Conservation (phyloP, 1,140 invertebrate species). For the Paralvinella palmiformis region DNA sequence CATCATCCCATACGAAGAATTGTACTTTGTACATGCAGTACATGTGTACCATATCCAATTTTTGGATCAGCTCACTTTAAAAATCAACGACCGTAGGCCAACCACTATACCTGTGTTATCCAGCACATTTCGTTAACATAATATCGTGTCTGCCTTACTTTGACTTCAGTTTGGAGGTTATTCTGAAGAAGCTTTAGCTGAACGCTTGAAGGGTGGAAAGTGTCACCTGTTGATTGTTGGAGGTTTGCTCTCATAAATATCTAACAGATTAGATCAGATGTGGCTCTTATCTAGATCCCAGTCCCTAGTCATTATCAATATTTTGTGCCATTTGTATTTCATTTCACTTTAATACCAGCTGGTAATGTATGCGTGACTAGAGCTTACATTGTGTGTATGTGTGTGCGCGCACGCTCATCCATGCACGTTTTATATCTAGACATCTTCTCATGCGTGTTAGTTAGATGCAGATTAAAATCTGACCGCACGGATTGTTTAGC, state of each 20-base stretch:
- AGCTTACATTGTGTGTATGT: not conserved
- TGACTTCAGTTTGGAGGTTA: slow-evolving; percentile 63
- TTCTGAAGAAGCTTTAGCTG: slow-evolving; percentile 8
- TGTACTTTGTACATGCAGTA: not conserved
- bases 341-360: not conserved
- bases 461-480: too few relatives aligned
- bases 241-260: not conserved
- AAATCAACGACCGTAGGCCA: not conserved
- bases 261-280: not conserved
- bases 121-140: not conserved
- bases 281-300: not conserved
- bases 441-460: too few relatives aligned
- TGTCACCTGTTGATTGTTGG: not conserved
- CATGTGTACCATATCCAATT: not conserved
- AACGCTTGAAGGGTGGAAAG: slow-evolving; percentile 8
- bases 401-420: too few relatives aligned
- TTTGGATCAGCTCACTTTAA: not conserved
- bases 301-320: not conserved
- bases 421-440: too few relatives aligned
- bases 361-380: too few relatives aligned
- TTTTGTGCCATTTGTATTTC: not conserved
- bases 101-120: not conserved
- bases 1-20: not conserved
- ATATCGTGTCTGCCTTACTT: not conserved
- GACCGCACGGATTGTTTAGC: too few relatives aligned